These are phyloP conservation scores for Morelia viridis DNA, from an alignment of 2,797 vertebrate genomes.

Conservation along the genomic window DNA sequence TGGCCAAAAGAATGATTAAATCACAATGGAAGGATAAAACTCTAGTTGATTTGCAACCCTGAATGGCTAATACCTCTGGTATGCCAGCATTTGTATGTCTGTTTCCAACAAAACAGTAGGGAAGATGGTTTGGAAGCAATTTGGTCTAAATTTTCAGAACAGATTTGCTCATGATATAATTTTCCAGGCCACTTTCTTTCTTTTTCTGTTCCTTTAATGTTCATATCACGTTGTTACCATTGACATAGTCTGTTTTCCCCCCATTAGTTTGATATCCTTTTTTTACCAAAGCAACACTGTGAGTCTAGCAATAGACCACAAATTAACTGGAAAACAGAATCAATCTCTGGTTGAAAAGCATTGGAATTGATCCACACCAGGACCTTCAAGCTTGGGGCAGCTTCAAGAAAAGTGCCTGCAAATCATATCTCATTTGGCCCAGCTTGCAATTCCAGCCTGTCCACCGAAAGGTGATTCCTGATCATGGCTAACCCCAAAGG, in stretches of 20 bases:
- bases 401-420: constrained; percentile 37
- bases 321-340: background rate
- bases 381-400: background rate
- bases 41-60: background rate
- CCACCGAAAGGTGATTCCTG: constrained; percentile 56
- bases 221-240: background rate
- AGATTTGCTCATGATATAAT: background rate
- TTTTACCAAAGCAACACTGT: background rate
- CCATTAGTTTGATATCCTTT: background rate
- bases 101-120: background rate
- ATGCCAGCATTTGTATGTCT: background rate
- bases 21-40: background rate
- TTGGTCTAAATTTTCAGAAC: background rate
- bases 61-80: background rate
- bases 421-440: constrained; percentile 59
- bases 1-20: background rate
- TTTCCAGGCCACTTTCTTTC: background rate
- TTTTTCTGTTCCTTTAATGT: background rate
- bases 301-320: background rate
- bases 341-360: background rate
- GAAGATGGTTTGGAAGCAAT: background rate
- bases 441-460: constrained; percentile 53
- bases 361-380: background rate
- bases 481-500: constrained; percentile 62
- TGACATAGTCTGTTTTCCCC: background rate